Conservation (phyloP, 2,797 vertebrate species). For the Sebastiscus albofasciatus region DNA sequence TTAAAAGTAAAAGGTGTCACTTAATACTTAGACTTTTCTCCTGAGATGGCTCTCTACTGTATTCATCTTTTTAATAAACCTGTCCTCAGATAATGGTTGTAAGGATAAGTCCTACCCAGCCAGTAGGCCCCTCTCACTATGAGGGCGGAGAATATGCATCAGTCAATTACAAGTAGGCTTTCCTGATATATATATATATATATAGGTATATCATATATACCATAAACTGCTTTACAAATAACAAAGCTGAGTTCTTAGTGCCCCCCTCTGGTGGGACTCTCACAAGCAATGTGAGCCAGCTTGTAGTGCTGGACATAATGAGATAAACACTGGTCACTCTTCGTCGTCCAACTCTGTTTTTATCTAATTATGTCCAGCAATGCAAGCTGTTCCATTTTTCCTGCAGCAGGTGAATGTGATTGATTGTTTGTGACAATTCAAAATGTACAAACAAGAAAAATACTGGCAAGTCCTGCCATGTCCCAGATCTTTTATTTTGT, state of each 20-base stretch:
- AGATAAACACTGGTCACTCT: not conserved
- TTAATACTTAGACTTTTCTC: not conserved
- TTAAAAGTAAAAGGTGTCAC: not conserved
- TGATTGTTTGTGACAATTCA: not conserved
- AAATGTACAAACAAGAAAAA: not conserved
- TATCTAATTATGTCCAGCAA: not conserved
- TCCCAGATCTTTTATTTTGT: not conserved
- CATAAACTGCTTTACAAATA: not conserved
- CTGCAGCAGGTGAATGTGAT: not conserved
- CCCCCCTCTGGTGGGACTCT: slow-evolving; percentile 41
- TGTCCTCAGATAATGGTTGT: not conserved
- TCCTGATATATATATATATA: too few relatives aligned
- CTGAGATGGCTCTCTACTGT: not conserved
- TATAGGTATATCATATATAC: too few relatives aligned
- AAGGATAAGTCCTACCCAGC: not conserved
- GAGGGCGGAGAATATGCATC: not conserved
- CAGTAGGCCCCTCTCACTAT: not conserved
- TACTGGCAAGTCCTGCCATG: not conserved
- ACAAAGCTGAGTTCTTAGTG: slow-evolving; percentile 1
- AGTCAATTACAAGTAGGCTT: not conserved
- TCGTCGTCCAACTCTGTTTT: not conserved
- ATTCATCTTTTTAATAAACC: not conserved
- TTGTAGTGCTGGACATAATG: not conserved
- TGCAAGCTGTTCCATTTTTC: not conserved
- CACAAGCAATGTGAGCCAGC: not conserved